Evolutionary conservation across 2,888 invertebrate genomes (phyloP).

Genomic region (Perdita meconis): DNA sequence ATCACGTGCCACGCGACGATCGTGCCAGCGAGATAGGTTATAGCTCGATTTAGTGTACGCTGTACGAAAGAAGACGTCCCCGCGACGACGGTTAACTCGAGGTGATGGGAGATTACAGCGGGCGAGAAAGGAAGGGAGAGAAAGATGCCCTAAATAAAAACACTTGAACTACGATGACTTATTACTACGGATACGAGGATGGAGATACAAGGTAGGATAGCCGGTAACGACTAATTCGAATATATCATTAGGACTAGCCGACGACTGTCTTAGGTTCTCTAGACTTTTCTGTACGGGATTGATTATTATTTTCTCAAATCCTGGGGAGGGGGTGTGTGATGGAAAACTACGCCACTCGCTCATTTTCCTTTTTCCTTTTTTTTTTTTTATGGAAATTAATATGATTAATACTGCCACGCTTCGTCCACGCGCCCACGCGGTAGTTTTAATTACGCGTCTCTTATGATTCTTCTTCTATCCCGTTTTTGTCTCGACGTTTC

Average conservation of each 20-base stretch:
- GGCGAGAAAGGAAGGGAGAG: slow-evolving; percentile 18
- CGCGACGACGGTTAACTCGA: slow-evolving; percentile 57
- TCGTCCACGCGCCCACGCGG: not conserved
- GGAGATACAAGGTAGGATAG: slow-evolving; percentile 66
- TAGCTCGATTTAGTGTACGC: slow-evolving; percentile 68
- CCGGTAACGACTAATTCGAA: slow-evolving; percentile 78
- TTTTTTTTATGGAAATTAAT: slow-evolving; percentile 4
- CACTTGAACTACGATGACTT: slow-evolving; percentile 69
- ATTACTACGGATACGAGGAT: slow-evolving; percentile 63
- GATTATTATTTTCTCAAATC: slow-evolving; percentile 49
- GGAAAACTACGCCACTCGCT: slow-evolving; percentile 15
- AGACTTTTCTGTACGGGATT: slow-evolving; percentile 57
- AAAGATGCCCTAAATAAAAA: slow-evolving; percentile 62
- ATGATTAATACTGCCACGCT: not conserved
- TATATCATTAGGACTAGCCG: slow-evolving; percentile 82
- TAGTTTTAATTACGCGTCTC: slow-evolving; percentile 32
- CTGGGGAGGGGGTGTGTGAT: slow-evolving; percentile 29
- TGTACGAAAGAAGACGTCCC: slow-evolving; percentile 50
- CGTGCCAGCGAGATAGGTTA: slow-evolving; percentile 62
- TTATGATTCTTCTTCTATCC: slow-evolving; percentile 5
- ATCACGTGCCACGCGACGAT: slow-evolving; percentile 48
- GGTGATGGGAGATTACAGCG: slow-evolving; percentile 35
- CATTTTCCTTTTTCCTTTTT: too few species aligned
- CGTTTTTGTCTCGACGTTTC: slow-evolving; percentile 36
- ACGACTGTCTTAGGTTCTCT: slow-evolving; percentile 76